phyloP scores from a whole-genome alignment of 2,113 vertebrate genomes.

The Fulica atra region DNA sequence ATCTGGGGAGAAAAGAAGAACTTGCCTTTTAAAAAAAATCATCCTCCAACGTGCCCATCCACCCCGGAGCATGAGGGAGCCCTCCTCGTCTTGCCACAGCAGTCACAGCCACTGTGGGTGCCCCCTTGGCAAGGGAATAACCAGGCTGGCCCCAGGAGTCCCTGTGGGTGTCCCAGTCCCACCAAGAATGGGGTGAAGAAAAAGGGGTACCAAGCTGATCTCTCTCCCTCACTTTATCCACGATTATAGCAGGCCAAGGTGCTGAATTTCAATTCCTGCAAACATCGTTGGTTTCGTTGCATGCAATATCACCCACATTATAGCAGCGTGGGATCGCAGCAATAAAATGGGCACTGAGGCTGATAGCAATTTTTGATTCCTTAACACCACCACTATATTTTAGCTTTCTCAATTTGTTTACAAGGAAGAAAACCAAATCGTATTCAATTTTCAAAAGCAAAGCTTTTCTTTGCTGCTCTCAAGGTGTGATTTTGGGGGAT shows the following conservation, averaged over 20 bases:
- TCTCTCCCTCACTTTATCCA: background rate
- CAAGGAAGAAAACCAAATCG: background rate
- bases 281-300: background rate
- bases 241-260: background rate
- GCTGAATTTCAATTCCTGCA: background rate
- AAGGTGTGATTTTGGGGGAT: background rate
- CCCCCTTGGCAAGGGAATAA: background rate
- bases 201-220: background rate
- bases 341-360: background rate
- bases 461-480: background rate
- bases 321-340: background rate
- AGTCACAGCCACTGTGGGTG: background rate
- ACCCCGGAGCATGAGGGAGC: background rate
- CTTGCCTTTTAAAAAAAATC: background rate
- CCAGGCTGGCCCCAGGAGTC: too few species aligned
- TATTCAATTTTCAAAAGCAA: background rate
- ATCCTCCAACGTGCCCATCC: background rate
- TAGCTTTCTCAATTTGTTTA: background rate
- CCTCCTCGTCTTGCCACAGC: accelerated
- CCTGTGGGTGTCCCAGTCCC: background rate
- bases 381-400: background rate
- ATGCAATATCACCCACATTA: background rate
- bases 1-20: background rate
- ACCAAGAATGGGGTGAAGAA: background rate
- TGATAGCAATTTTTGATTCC: background rate